Conservation (phyloP, 1,140 invertebrate genomes). For the Panagrolaimus sp. region DNA sequence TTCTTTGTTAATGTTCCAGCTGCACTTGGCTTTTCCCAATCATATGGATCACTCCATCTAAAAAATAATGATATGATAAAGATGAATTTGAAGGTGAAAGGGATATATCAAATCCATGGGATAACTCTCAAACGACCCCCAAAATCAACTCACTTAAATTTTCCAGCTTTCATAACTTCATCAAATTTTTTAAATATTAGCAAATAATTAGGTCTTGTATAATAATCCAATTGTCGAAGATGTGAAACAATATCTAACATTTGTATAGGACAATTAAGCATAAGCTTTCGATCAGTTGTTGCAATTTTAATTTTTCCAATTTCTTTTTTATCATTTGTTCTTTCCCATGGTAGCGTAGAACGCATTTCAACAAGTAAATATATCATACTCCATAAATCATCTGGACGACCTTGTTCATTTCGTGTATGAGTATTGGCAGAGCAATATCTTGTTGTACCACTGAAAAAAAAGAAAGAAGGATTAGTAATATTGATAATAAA, state of each 20-base stretch:
- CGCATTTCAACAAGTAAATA: slow-evolving; percentile 3
- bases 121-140: too few species aligned
- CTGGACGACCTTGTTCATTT: slow-evolving; percentile 19
- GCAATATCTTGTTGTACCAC: slow-evolving; percentile 18
- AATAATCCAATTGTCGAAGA: slow-evolving; percentile 22
- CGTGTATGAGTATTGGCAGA: slow-evolving; percentile 8
- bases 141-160: neutral
- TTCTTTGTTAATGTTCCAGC: neutral
- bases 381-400: slow-evolving; percentile 18
- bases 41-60: neutral
- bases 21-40: slow-evolving; percentile 4
- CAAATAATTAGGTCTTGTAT: slow-evolving; percentile 30
- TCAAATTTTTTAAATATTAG: slow-evolving; percentile 14
- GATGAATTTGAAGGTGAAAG: too few species aligned
- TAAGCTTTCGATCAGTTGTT: slow-evolving; percentile 6
- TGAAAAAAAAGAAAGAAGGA: neutral
- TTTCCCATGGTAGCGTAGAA: neutral
- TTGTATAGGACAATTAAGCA: slow-evolving; percentile 15
- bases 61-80: neutral
- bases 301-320: slow-evolving; percentile 14
- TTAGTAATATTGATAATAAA: too few species aligned
- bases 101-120: too few species aligned
- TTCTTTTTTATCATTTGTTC: slow-evolving; percentile 11
- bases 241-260: slow-evolving; percentile 9
- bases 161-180: slow-evolving; percentile 8